Evolutionary conservation across 1,140 invertebrate species (phyloP).

Genomic region (Drosophila nigrodunni): DNA sequence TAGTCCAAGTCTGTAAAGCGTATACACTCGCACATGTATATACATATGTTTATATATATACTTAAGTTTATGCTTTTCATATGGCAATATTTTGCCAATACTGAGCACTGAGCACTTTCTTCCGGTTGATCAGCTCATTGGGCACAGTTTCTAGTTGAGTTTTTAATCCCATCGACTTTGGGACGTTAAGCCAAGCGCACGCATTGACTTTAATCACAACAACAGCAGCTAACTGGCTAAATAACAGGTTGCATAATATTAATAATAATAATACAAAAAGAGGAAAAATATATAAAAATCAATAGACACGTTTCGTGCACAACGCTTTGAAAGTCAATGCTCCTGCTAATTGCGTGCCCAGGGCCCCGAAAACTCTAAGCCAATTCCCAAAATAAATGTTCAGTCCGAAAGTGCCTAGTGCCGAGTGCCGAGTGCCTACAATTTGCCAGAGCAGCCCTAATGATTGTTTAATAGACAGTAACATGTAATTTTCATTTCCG

Average conservation of each 20-base stretch:
- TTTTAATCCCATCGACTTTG: conserved; percentile 39
- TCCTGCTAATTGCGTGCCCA: conserved; percentile 45
- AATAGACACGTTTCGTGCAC: conserved; percentile 51
- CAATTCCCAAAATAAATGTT: conserved; percentile 24
- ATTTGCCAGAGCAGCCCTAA: conserved; percentile 33
- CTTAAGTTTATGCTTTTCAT: conserved; percentile 9
- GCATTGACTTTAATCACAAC: conserved; percentile 60
- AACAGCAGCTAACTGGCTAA: conserved; percentile 25
- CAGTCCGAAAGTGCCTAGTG: conserved; percentile 30
- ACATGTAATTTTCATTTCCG: conserved; percentile 37
- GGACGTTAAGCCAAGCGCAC: conserved; percentile 44
- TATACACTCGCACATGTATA: conserved; percentile 13
- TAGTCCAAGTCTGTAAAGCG: background rate
- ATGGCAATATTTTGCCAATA: conserved; percentile 55
- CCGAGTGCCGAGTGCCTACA: conserved; percentile 7
- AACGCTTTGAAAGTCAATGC: conserved; percentile 52
- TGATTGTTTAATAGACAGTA: conserved; percentile 41
- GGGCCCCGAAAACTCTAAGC: background rate
- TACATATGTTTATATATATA: background rate
- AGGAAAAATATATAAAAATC: conserved; percentile 40
- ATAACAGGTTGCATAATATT: conserved; percentile 47
- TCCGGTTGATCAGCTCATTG: conserved; percentile 79
- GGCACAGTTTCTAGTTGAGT: conserved; percentile 48
- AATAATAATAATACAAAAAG: background rate
- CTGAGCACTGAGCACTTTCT: conserved; percentile 55